Conservation (phyloP, 2,888 invertebrate genomes). For the Lycaena phlaeas region DNA sequence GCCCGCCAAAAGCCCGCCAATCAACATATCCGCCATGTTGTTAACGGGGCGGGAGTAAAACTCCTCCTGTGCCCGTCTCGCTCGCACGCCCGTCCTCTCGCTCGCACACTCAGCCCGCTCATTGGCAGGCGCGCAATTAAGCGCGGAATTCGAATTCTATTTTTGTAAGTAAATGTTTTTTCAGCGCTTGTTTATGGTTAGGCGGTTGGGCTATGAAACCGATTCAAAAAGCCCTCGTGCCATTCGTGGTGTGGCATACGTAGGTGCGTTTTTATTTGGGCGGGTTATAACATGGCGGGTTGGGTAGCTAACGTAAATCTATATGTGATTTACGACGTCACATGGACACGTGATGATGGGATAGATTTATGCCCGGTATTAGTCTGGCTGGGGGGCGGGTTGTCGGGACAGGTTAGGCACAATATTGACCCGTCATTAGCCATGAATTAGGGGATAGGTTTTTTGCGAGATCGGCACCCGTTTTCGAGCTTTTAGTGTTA, state of each 20-base stretch:
- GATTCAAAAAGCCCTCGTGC: slow-evolving; percentile 45
- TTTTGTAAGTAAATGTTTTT: slow-evolving; percentile 68
- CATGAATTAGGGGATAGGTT: no score
- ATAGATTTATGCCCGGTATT: slow-evolving; percentile 61
- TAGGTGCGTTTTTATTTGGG: slow-evolving; percentile 33
- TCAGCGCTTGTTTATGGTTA: slow-evolving; percentile 52
- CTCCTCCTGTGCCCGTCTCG: slow-evolving; percentile 36
- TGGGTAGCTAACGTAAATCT: slow-evolving; percentile 50
- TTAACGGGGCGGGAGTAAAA: slow-evolving; percentile 70
- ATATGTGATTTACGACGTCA: slow-evolving; percentile 1
- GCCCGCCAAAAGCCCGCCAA: slow-evolving; percentile 65
- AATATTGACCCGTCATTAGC: slow-evolving; percentile 18
- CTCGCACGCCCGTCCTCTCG: slow-evolving; percentile 44
- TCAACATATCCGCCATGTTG: slow-evolving; percentile 78
- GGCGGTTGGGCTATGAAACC: slow-evolving; percentile 32
- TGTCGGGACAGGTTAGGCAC: slow-evolving; percentile 15
- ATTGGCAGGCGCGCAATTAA: slow-evolving; percentile 68
- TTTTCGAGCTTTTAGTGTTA: no score
- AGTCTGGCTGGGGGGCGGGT: slow-evolving; percentile 46
- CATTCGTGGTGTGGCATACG: slow-evolving; percentile 21
- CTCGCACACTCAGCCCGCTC: slow-evolving; percentile 48
- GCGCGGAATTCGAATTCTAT: slow-evolving; percentile 71
- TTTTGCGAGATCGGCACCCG: no score
- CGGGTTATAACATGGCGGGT: slow-evolving; percentile 40
- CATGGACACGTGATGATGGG: slow-evolving; percentile 29